Base-by-base conservation (phyloP, 2,888 invertebrate genomes). In the Chaitophorus viminalis region DNA sequence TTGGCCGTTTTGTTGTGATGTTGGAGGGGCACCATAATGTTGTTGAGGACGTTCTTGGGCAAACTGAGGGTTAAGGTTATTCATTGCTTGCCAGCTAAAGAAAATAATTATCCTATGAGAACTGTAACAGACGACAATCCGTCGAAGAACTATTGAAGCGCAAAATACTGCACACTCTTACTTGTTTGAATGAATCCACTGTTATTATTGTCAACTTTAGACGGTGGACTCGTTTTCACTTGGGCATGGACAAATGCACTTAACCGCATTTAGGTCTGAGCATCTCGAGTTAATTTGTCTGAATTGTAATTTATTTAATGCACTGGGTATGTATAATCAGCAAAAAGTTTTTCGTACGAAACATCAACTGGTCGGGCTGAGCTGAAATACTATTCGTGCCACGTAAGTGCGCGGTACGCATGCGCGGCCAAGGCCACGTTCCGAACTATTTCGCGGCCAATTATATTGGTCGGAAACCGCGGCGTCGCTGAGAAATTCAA, bases 321-420 rank as follows among this genome's bases (percentile, higher is more conserved):
- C 60, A 5, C 60, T 5, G n/a, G n/a, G 52, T 17, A 18, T 25
- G 18, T 25, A 25, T 60, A 60, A 60, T 60, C 60, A 60, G 21
- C 5, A 18, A 25, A 54, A 54, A 17, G 60, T 21, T 60, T 9
- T 70, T 29, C 9, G 70, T n/a, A 29, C 36, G 6, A 36, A 25
- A 75, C 75, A 76, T 76, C 84, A 33, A 84, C 84, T 84, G 46
- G 84, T 76, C 84, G 18, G 46, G 31, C 68, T n/a, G 65, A 31
- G 46, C 29, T 18, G 31, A 76, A 76, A 76, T 68, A 68, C 75
- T 68, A n/a, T 76, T 52, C 84, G 65, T 89, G 93, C 93, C 93
- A 93, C 93, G 93, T 93, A 93, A 93, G 93, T 93, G 91, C 91
- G 91, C 90, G 92, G 90, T 91, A 92, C 93, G 93, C 93, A 93